Conservation (phyloP, 1,140 invertebrate genomes). For the Dendrolimus kikuchii region DNA sequence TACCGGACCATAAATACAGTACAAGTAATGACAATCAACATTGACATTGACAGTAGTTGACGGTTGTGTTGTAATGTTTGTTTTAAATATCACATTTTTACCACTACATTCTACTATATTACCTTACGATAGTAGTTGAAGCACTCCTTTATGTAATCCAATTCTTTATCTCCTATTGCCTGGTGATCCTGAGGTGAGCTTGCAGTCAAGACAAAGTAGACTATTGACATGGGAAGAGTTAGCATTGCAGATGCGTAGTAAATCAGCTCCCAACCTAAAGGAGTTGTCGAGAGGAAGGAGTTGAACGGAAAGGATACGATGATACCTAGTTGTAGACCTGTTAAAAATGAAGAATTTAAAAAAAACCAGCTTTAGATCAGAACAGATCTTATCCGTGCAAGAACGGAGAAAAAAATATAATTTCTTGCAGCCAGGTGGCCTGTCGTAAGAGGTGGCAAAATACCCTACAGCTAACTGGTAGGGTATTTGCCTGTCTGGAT, state of each 20-base stretch:
- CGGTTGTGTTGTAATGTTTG: no score
- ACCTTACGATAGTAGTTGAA: slow-evolving; percentile 31
- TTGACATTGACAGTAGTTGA: no score
- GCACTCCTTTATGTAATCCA: slow-evolving; percentile 42
- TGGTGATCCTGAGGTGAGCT: slow-evolving; percentile 39
- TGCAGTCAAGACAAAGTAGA: slow-evolving; percentile 41
- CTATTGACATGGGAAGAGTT: slow-evolving; percentile 32
- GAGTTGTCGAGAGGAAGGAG: slow-evolving; percentile 24
- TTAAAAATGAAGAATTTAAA: slow-evolving; percentile 11
- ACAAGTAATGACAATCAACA: no score
- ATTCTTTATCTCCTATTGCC: slow-evolving; percentile 47
- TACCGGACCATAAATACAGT: no score
- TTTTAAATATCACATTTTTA: no score
- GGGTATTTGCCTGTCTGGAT: no score
- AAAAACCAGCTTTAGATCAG: neutral
- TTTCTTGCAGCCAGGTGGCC: no score
- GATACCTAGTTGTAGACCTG: slow-evolving; percentile 44
- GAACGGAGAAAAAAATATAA: no score
- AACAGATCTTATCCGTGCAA: no score
- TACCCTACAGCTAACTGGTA: no score
- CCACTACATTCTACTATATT: neutral
- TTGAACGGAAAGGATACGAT: slow-evolving; percentile 35
- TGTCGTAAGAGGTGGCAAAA: no score
- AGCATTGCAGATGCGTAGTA: slow-evolving; percentile 47
- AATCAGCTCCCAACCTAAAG: slow-evolving; percentile 50